These are phyloP conservation scores for Acanthornis magna DNA, from an alignment of 2,797 vertebrate species.

Conservation along the genomic window DNA sequence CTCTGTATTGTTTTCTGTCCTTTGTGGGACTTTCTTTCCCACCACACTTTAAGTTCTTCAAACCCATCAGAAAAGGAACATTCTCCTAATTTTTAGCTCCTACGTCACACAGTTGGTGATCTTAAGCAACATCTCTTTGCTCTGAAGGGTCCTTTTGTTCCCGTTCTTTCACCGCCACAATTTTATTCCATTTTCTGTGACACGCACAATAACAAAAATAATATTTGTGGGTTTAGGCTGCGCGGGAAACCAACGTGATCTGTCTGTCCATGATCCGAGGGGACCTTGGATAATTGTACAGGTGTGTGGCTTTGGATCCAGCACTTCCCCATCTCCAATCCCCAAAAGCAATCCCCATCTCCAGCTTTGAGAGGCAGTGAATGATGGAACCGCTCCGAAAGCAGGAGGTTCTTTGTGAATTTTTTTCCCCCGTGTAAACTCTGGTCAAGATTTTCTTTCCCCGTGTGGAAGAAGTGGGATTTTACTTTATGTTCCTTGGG, in stretches of 20 bases:
- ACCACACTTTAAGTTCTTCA: neutral
- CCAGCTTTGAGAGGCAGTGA: neutral
- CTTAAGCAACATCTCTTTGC: neutral
- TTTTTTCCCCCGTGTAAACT: neutral
- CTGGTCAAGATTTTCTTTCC: neutral
- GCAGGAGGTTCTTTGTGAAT: neutral
- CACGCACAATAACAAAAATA: neutral
- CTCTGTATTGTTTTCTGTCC: neutral
- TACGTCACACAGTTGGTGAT: rapidly evolving
- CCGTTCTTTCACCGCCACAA: neutral
- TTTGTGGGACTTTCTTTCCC: neutral
- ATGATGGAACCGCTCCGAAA: neutral
- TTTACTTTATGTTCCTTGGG: neutral
- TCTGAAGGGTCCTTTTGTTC: neutral
- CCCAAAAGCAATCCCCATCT: neutral
- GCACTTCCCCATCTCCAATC: too few species aligned
- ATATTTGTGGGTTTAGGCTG: neutral
- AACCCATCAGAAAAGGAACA: neutral
- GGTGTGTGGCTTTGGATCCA: neutral
- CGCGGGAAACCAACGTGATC: neutral
- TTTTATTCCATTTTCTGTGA: neutral
- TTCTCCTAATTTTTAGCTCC: neutral
- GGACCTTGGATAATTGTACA: neutral
- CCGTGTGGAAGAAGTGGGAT: neutral
- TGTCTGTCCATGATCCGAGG: neutral